Conservation (phyloP, 2,797 vertebrate genomes). For the Sebastes iracundus region DNA sequence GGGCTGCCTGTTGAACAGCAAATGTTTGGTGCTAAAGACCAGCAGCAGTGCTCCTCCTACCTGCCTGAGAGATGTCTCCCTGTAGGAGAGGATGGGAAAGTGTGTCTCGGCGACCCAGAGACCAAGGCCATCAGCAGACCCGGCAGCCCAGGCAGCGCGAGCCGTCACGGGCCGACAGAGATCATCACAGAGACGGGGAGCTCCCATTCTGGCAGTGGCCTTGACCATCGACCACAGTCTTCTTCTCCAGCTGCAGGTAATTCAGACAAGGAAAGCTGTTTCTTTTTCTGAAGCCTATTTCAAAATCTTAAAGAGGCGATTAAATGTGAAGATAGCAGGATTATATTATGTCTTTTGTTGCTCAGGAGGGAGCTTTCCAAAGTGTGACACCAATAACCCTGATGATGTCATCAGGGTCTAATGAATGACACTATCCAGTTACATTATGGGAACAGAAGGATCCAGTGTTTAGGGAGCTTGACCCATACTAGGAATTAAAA, state of each 20-base stretch:
- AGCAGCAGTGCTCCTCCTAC: slow-evolving; percentile 69
- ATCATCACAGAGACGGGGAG: slow-evolving; percentile 88
- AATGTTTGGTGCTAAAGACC: slow-evolving; percentile 91
- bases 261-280: background rate
- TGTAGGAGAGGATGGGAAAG: slow-evolving; percentile 87
- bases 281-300: background rate
- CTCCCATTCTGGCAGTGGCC: slow-evolving; percentile 87
- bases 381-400: background rate
- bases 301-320: background rate
- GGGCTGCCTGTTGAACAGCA: slow-evolving; percentile 90
- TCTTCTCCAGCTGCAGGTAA: slow-evolving; percentile 95
- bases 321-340: background rate
- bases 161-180: slow-evolving; percentile 86
- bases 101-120: slow-evolving; percentile 90
- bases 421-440: background rate
- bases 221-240: slow-evolving; percentile 91
- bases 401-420: background rate
- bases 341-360: background rate
- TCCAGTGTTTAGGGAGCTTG: background rate
- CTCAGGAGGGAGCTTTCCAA: background rate
- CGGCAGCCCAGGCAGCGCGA: slow-evolving; percentile 87
- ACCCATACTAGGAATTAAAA: background rate
- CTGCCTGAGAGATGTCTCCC: slow-evolving; percentile 57
- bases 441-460: background rate
- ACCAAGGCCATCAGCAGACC: slow-evolving; percentile 91